Percentiles rank a stretch among this genome's conserved stretches.
Evolutionary conservation across 2,888 invertebrate genomes (phyloP).

Genomic region (Lymantria monacha): DNA sequence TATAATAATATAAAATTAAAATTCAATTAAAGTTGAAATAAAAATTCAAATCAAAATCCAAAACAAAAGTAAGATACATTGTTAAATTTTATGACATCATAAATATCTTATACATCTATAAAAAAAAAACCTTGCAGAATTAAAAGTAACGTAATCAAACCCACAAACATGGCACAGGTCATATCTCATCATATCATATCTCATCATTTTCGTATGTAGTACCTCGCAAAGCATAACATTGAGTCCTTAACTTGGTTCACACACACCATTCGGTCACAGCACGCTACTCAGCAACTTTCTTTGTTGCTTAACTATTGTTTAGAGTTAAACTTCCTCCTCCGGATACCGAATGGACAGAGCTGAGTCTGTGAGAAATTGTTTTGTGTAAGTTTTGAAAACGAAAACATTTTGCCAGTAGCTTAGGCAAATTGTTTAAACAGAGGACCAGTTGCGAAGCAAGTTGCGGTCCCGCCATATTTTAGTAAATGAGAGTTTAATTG

Average conservation of each 20-base stretch:
- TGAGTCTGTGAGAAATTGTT: conserved; percentile 71
- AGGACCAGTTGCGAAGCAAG: conserved; percentile 35
- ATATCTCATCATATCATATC: no score
- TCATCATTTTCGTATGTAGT: no score
- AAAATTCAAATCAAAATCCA: no score
- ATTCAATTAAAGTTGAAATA: no score
- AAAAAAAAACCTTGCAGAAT: no score
- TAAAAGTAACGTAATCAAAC: no score
- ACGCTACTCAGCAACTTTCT: conserved; percentile 61
- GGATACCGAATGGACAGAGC: conserved; percentile 71
- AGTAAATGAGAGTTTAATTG: conserved; percentile 67
- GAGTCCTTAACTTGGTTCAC: conserved; percentile 40
- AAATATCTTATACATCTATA: no score
- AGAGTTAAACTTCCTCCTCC: conserved; percentile 65
- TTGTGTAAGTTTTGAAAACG: conserved; percentile 75
- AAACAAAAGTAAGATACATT: no score
- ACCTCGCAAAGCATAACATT: no score
- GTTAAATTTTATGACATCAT: no score
- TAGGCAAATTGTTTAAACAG: conserved; percentile 69
- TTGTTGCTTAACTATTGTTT: conserved; percentile 77
- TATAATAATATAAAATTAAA: no score
- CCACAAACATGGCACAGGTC: no score
- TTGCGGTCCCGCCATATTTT: conserved; percentile 59
- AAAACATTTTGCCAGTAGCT: conserved; percentile 76
- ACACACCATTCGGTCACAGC: conserved; percentile 55